phyloP scores from a whole-genome alignment of 2,888 invertebrate species.

The Baronia brevicornis region DNA sequence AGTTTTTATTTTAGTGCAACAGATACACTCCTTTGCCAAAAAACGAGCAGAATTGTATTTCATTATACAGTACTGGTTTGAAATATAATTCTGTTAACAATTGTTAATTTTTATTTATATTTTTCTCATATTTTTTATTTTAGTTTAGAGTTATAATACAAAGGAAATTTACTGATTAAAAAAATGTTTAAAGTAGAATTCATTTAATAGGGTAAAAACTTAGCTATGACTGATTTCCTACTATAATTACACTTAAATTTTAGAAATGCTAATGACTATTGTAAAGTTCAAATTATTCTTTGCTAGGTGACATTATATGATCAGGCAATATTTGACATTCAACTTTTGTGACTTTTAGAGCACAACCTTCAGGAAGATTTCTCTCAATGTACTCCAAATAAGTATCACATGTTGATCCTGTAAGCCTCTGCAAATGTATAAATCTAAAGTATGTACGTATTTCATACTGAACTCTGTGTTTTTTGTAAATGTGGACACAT shows the following conservation, averaged over 20 bases:
- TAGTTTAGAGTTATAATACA: too few relatives aligned
- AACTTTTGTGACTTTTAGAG: constrained; percentile 91
- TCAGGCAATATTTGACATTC: constrained; percentile 75
- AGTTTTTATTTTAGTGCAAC: too few relatives aligned
- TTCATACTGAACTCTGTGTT: constrained; percentile 97
- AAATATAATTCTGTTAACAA: too few relatives aligned
- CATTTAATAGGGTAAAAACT: too few relatives aligned
- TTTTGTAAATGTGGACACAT: constrained; percentile 93
- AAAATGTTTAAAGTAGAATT: too few relatives aligned
- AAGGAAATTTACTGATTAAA: too few relatives aligned
- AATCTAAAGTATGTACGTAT: constrained; percentile 92
- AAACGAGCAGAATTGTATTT: too few relatives aligned
- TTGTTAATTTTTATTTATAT: too few relatives aligned
- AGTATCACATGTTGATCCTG: constrained; percentile 96
- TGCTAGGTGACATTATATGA: constrained; percentile 64
- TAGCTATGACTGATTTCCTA: too few relatives aligned
- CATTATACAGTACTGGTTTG: too few relatives aligned
- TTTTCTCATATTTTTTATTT: too few relatives aligned
- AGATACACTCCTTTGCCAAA: too few relatives aligned
- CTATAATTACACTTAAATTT: background rate
- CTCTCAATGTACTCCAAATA: constrained; percentile 96
- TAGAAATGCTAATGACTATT: constrained; percentile 5
- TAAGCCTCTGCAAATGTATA: constrained; percentile 87
- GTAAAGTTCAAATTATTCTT: constrained; percentile 25
- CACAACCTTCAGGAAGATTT: constrained; percentile 98